Base-by-base conservation (phyloP, 2,888 invertebrate species). In the Kuschelorhynchus macadamiae region DNA sequence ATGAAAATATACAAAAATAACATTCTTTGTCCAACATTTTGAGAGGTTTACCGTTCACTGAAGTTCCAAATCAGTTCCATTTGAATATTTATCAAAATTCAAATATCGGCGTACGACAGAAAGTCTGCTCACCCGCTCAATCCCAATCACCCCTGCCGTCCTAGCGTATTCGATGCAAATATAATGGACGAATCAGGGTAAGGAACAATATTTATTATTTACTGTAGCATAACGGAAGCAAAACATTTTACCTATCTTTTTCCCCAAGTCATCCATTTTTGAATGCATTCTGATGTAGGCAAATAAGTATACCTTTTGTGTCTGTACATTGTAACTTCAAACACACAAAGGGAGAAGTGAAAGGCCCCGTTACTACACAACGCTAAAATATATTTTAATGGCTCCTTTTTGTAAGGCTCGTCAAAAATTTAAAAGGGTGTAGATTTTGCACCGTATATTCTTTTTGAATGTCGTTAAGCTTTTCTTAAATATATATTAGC, bases 231-330 rank as follows among this genome's bases (percentile, higher is more conserved):
- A 32, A 42, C 25, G 52, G 16, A 44, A 62, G 44, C 55, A 47
- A 56, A 56, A 47, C 25, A 12, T 30, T 63, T 49, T 33, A 65
- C 44, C 42, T 42, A 41, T 50, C 50, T 33, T 41, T 52, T 47
- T 46, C 21, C 49, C 47, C 56, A 12, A 47, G 55, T 55, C 65
- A 52, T 65, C 50, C 57, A 50, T 64, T 44, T 65, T 65, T 65
- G 42, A 57, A 41, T 57, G 56, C 50, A 57, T 65, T 42, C 42
- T 50, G 65, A 50, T 65, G 65, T 57, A 64, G 46, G 41, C 25
- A 47, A 64, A 64, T 64, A 55, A 56, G 49, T 18, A 21, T 64
- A 64, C 42, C 61, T 42, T 61, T 61, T 61, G 61, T 61, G 16
- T 1, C 18, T 9, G 42, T 20, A 61, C 52, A 61, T 52, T 61